Conservation (phyloP, 2,888 invertebrate genomes). For the Phyllotreta cruciferae region DNA sequence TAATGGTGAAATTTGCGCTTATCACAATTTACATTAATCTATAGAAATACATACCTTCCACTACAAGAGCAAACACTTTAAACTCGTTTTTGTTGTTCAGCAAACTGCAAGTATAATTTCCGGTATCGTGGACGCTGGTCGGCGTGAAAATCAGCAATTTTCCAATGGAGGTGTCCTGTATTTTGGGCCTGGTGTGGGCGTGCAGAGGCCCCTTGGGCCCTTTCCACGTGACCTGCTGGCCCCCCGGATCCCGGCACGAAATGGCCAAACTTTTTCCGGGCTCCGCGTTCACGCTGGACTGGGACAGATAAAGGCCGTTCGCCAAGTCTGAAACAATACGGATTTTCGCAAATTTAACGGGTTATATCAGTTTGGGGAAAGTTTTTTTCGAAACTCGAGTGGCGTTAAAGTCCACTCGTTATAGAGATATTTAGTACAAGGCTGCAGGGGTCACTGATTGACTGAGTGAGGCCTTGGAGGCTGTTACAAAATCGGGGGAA, state of each 20-base stretch:
- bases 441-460: too few species aligned
- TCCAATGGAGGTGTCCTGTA: slow-evolving; percentile 38
- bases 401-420: too few species aligned
- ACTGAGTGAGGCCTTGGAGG: too few species aligned
- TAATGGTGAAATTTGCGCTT: too few species aligned
- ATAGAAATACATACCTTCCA: slow-evolving; percentile 46
- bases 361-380: slow-evolving; percentile 13
- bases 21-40: too few species aligned
- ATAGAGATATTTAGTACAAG: too few species aligned
- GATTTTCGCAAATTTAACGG: slow-evolving; percentile 15
- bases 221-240: slow-evolving; percentile 39
- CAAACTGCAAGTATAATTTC: slow-evolving; percentile 65
- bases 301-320: slow-evolving; percentile 26
- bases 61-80: slow-evolving; percentile 46
- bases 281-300: slow-evolving; percentile 21
- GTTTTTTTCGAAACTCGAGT: neutral
- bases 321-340: slow-evolving; percentile 27
- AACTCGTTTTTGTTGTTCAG: slow-evolving; percentile 54
- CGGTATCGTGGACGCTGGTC: slow-evolving; percentile 64
- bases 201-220: slow-evolving; percentile 37
- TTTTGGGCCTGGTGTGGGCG: slow-evolving; percentile 30
- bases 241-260: slow-evolving; percentile 35
- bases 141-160: slow-evolving; percentile 59
- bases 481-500: too few species aligned
- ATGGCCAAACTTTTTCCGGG: slow-evolving; percentile 33